These are phyloP conservation scores for Aptenodytes patagonicus DNA, from an alignment of 2,113 vertebrate species.

Conservation along the genomic window DNA sequence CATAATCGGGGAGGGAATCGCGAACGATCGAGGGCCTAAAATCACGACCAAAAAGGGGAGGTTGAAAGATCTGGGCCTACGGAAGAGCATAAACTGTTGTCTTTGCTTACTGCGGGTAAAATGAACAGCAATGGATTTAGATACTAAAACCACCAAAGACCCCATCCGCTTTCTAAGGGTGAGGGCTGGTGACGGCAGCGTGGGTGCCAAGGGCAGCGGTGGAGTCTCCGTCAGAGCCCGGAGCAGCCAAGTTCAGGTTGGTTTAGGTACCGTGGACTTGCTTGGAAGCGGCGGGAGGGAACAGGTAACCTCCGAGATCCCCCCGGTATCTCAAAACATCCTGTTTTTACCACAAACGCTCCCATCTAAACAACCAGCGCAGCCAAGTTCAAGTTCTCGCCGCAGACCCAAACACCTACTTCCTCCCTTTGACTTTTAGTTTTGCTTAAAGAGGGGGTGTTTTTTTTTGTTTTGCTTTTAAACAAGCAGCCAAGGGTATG, in stretches of 20 bases:
- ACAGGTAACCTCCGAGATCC: neutral
- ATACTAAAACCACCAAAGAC: neutral
- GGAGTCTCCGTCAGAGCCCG: neutral
- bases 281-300: neutral
- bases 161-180: accelerated
- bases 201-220: accelerated
- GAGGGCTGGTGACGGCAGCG: neutral
- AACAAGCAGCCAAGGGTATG: neutral
- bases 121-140: neutral
- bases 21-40: accelerated
- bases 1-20: accelerated
- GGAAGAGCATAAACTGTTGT: neutral
- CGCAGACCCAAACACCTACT: neutral
- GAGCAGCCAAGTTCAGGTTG: no score
- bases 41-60: no score
- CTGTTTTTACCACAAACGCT: neutral
- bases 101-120: neutral
- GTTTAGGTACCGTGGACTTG: neutral
- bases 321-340: neutral
- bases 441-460: neutral
- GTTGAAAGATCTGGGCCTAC: neutral
- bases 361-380: neutral
- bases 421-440: neutral
- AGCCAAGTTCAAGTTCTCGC: neutral
- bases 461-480: neutral